phyloP scores from a whole-genome alignment of 2,113 vertebrate species.

The Etheostoma cragini region DNA sequence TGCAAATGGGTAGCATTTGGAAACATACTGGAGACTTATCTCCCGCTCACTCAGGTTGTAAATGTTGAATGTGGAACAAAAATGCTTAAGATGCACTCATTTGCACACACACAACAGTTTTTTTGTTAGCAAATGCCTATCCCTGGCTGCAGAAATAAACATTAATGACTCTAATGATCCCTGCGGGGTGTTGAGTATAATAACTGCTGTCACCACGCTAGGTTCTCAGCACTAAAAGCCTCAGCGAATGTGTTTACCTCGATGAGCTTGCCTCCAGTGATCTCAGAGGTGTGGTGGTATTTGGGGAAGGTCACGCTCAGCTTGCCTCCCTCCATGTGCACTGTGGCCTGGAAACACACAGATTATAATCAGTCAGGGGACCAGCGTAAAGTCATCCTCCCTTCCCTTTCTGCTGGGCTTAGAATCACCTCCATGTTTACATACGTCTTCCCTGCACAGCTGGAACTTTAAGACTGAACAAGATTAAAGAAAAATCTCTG shows the following conservation, averaged over 20 bases:
- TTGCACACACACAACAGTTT: neutral
- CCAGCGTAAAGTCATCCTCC: constrained; percentile 40
- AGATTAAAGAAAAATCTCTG: neutral
- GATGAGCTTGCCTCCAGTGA: constrained; percentile 73
- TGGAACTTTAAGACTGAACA: neutral
- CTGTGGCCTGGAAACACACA: constrained; percentile 74
- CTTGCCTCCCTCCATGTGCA: constrained; percentile 73
- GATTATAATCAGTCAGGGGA: neutral
- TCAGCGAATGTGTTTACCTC: constrained; percentile 80
- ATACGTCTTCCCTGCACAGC: neutral
- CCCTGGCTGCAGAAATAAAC: constrained; percentile 3
- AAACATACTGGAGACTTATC: neutral
- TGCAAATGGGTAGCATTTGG: neutral
- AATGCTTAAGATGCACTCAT: constrained; percentile 1
- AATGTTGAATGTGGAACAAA: constrained; percentile 13
- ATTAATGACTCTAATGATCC: constrained; percentile 39
- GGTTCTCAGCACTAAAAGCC: constrained; percentile 9
- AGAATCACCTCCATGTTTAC: constrained; percentile 42
- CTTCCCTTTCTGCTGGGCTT: neutral
- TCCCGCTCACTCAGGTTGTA: neutral
- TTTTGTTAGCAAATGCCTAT: constrained; percentile 4
- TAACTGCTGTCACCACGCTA: constrained; percentile 22
- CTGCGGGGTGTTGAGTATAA: constrained; percentile 35
- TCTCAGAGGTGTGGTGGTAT: constrained; percentile 84
- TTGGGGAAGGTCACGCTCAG: constrained; percentile 85